Base-by-base conservation (phyloP, 2,888 invertebrate species). In the Synanthedon formicaeformis region DNA sequence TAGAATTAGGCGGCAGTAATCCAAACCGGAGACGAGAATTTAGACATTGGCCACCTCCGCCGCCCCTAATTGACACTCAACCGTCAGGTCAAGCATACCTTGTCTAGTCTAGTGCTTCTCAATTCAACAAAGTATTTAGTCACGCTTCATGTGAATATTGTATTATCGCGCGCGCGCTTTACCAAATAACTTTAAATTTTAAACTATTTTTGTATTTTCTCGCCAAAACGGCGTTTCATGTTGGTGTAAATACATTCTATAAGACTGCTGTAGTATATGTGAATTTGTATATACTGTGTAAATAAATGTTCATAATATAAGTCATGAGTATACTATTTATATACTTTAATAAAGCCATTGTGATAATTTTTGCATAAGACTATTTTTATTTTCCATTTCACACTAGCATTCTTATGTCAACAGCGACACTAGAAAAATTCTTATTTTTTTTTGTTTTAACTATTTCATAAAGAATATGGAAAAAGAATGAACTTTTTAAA, bases 1-100 rank as follows among this genome's bases (percentile, higher is more conserved):
- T 95, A 75, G 95, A 95, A 63, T 88, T 92, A 70, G 94, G 81
- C 60, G 81, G 73, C 52, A 80, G 76, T 68, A 81, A 82, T 67
- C 78, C 78, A 18, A 85, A 79, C 60, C 71, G 86, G 59, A 73
- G 86, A 58, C 74, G 84, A 57, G 85, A 87, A 50, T 79, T 84
- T 52, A 73, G 86, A 61, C 82, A 86, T 54, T 87, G 87, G 87
- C 83, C 84, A 1, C 84, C 85, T 5, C 85, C 86, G 10, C 85
- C 85, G 10, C 82, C 86, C 11, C 54, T 85, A 55, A 79, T 86
- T 55, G 82, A 81, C 61, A 78, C 82, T 51, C 86, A 84, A 59
- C 76, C 79, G 52, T 78, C 84, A 59, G 87, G 87, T 66, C 87
- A 85, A 71, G 85, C 87, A 64, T 87, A 87, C 60, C 84, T 87